Evolutionary conservation across 2,797 vertebrate genomes (phyloP), one percentile per base, ranked within the genome.

Genomic region (Molossus alvarezi): DNA sequence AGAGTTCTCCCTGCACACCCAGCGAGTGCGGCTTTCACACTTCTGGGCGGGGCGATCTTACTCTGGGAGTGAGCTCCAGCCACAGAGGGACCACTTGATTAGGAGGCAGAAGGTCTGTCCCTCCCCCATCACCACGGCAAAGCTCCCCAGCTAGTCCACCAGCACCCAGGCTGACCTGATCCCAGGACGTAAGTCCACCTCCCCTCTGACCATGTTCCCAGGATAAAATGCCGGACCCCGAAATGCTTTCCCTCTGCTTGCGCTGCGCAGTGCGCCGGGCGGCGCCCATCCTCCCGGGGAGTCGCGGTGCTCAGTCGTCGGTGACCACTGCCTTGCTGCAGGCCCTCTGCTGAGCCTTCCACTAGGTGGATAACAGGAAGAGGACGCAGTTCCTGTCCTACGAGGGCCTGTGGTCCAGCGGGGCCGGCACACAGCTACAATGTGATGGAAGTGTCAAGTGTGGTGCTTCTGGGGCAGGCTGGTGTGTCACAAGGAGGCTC

Each of bases 331-430:
- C 6, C 5, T 1, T 27, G n/a, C 0, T 25, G 33, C 14, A 20
- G 69, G 37, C 9, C 0, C 6, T 11, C 48, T 27, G 20, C 23
- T 48, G 29, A 55, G 25, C 37, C 33, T 33, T 33, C 33, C 33
- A n/a, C 6, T 1, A 9, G 11, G 20, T 1, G 3, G 27, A 51
- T 17, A 37, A 2, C 12, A 0, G 9, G 9, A 48, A 18, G 8
- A 48, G 33, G 29, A 20, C 11, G 1, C 23, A 33, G 64, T 1
- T 71, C 65, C 55, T 6, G 18, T 45, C 69, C 11, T 25, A 1
- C 10, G 2, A 17, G 48, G 37, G 29, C 18, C 1, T 6, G 0
- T 2, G 1, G 6, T 1, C 25, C 11, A 1, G 5, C 3, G 15
- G 41, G 45, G 33, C 79, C 25, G 17, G 17, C 17, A 1, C 6